Percentiles rank a stretch among this genome's conserved stretches.
Evolutionary conservation across 1,140 invertebrate genomes (phyloP).

Genomic region (Caenorhabditis tropicalis): DNA sequence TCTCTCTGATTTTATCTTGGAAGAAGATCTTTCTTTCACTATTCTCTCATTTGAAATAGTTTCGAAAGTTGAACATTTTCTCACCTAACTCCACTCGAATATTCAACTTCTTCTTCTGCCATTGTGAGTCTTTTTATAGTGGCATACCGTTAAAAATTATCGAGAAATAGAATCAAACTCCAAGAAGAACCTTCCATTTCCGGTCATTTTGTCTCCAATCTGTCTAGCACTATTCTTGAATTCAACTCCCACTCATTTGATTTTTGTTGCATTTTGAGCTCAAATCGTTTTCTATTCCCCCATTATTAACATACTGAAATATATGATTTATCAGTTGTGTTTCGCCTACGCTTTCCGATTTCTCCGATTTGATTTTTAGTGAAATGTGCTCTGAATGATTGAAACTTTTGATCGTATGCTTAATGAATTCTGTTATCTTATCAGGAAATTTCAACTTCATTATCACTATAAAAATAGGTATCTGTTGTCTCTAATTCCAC

Average conservation of each 20-base stretch:
- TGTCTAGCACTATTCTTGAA: background rate
- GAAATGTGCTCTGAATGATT: conserved; percentile 14
- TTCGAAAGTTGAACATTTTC: too few species aligned
- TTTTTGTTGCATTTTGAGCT: background rate
- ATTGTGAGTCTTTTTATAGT: too few species aligned
- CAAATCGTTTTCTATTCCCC: background rate
- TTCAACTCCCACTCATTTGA: background rate
- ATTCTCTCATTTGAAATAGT: too few species aligned
- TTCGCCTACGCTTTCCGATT: conserved; percentile 1
- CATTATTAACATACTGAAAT: background rate
- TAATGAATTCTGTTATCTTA: conserved; percentile 9
- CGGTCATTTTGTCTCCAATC: background rate
- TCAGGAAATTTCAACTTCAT: background rate
- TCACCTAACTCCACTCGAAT: too few species aligned
- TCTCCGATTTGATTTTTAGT: background rate
- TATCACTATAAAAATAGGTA: background rate
- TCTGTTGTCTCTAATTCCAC: background rate
- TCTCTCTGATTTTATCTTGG: too few species aligned
- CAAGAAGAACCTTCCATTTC: background rate
- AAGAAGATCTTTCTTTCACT: too few species aligned
- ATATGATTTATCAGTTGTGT: background rate
- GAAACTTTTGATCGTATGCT: conserved; percentile 16
- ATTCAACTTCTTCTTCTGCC: too few species aligned
- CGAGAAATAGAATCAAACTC: too few species aligned
- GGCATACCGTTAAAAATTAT: too few species aligned